Percentiles rank a stretch among this genome's conserved stretches.
phyloP scores from a whole-genome alignment of 64 coral and sea anemone species.

The Pocillopora damicornis region DNA sequence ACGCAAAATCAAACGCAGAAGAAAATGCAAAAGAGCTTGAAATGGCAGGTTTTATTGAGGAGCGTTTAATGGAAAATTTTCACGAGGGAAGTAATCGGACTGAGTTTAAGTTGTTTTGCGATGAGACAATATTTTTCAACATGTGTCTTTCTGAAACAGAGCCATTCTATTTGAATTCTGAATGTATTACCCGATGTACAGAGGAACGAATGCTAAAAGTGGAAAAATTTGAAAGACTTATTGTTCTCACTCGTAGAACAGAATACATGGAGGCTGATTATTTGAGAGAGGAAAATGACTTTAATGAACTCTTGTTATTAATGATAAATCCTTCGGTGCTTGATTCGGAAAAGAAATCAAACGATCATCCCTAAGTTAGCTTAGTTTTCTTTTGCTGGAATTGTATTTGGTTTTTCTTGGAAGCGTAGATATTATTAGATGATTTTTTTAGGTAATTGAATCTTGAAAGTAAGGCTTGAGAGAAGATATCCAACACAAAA shows the following conservation, averaged over 20 bases:
- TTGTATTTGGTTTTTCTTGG: neutral
- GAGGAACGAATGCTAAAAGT: neutral
- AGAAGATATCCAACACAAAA: too few species aligned
- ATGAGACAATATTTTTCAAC: neutral
- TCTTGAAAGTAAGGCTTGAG: too few species aligned
- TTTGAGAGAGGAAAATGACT: neutral
- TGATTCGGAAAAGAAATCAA: neutral
- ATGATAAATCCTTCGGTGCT: neutral
- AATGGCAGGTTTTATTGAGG: conserved; percentile 74
- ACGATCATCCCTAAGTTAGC: neutral
- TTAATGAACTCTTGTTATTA: neutral
- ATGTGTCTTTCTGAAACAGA: conserved; percentile 13
- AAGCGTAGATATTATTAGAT: neutral
- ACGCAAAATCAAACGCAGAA: conserved; percentile 55
- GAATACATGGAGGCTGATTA: neutral
- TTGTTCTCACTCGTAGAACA: neutral
- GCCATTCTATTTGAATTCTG: conserved; percentile 1
- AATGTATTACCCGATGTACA: neutral
- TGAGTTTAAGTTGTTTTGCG: conserved; percentile 4
- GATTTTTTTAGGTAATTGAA: too few species aligned
- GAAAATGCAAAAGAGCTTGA: conserved; percentile 58
- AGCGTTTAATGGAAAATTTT: conserved; percentile 47
- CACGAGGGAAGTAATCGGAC: neutral
- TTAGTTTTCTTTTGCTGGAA: too few species aligned
- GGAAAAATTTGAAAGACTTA: neutral